A percentile compares a stretch with the other conserved stretches of the same genome.
These are phyloP conservation scores for Heliconius charithonia DNA, from an alignment of 2,888 invertebrate genomes.

Conservation along the genomic window DNA sequence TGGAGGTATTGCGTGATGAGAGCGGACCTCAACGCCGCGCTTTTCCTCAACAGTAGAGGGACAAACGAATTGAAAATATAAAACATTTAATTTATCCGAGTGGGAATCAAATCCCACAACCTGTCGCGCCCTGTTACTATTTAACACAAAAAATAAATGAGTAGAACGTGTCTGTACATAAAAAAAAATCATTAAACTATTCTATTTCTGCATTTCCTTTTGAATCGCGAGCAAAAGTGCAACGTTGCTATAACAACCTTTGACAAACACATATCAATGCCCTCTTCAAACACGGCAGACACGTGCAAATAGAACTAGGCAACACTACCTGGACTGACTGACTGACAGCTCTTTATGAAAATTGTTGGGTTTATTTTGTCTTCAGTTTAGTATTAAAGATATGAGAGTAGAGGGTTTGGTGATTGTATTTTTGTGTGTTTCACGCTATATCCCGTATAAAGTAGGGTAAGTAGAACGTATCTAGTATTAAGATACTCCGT, in stretches of 20 bases:
- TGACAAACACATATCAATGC: conserved; percentile 11
- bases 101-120: too few species aligned
- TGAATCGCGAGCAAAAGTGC: conserved; percentile 13
- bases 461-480: too few species aligned
- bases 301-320: not conserved
- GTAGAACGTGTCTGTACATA: not conserved
- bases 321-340: not conserved
- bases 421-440: not conserved
- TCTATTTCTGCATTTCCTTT: not conserved
- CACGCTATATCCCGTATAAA: not conserved
- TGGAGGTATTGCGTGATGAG: not conserved
- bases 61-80: too few species aligned
- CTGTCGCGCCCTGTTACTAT: too few species aligned
- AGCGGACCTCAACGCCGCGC: not conserved
- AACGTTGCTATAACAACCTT: conserved; percentile 11
- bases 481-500: too few species aligned
- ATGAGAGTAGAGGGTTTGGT: not conserved
- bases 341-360: not conserved
- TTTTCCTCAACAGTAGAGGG: not conserved
- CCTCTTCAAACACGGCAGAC: not conserved
- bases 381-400: not conserved
- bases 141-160: too few species aligned
- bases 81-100: too few species aligned
- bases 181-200: conserved; percentile 13
- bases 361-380: not conserved